phyloP scores from a whole-genome alignment of 2,113 vertebrate species.

The Circaetus gallicus region DNA sequence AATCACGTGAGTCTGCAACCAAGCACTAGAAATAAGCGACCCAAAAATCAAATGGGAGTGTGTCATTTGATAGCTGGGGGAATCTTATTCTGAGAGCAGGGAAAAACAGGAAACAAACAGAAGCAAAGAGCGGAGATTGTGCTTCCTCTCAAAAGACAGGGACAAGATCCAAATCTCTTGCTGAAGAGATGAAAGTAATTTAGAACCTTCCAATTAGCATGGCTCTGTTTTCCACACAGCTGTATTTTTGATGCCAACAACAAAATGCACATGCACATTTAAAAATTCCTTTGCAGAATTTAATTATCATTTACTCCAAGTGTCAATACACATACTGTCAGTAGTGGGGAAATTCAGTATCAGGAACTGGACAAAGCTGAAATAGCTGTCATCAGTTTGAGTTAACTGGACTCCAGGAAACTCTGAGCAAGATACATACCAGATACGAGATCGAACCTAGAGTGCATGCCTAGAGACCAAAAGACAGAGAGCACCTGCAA shows the following conservation, averaged over 20 bases:
- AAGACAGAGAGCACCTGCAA: background rate
- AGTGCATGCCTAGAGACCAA: background rate
- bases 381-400: background rate
- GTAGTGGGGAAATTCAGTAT: background rate
- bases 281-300: background rate
- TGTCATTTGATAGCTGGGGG: background rate
- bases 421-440: background rate
- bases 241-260: background rate
- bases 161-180: background rate
- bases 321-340: background rate
- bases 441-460: rapidly evolving
- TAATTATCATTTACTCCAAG: background rate
- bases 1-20: background rate
- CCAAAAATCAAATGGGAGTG: background rate
- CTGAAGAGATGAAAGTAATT: background rate
- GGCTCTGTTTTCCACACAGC: background rate
- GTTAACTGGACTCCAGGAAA: background rate
- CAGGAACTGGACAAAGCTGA: background rate
- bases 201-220: background rate
- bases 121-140: background rate
- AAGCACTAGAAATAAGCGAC: background rate
- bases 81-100: background rate
- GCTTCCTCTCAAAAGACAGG: background rate
- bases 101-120: background rate
- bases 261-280: background rate